Percentiles rank a stretch among this genome's conserved stretches.
Conservation (phyloP, 92 coral and sea anemone genomes). For the Zoanthus sociatus region DNA sequence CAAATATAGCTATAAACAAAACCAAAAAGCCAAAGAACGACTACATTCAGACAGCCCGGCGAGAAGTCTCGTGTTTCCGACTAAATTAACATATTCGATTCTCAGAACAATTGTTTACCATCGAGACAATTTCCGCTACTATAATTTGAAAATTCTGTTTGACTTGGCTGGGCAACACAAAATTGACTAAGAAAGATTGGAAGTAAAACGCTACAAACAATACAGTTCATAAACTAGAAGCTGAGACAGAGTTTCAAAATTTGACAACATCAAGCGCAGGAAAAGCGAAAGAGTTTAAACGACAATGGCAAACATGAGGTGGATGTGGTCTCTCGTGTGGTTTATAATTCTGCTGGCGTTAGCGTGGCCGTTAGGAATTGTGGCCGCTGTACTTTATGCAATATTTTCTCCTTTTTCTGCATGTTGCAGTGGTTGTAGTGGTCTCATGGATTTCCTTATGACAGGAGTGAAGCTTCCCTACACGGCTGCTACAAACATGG, state of each 20-base stretch:
- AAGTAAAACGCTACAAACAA: neutral
- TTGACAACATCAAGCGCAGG: neutral
- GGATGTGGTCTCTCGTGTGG: constrained; percentile 97
- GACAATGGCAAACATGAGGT: constrained; percentile 81
- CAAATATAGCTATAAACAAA: constrained; percentile 1
- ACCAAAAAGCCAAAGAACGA: neutral
- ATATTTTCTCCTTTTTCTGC: constrained; percentile 95
- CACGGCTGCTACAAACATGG: constrained; percentile 92
- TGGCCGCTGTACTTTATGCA: constrained; percentile 95
- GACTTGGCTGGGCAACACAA: neutral
- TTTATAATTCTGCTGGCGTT: constrained; percentile 72
- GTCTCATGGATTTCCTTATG: constrained; percentile 84
- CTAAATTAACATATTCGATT: neutral
- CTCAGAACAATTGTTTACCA: neutral
- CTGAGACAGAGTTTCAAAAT: neutral
- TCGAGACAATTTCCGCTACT: neutral
- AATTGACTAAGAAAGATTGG: neutral
- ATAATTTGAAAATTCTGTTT: neutral
- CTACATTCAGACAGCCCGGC: neutral
- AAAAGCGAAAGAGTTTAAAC: neutral
- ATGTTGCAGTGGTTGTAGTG: constrained; percentile 89
- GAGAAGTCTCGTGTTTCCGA: neutral
- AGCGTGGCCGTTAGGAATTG: constrained; percentile 95
- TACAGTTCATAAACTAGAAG: neutral
- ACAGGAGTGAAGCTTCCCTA: constrained; percentile 87